Percentiles rank a stretch among this genome's conserved stretches.
phyloP scores from a whole-genome alignment of 2,888 invertebrate genomes.

The Nebria salina region DNA sequence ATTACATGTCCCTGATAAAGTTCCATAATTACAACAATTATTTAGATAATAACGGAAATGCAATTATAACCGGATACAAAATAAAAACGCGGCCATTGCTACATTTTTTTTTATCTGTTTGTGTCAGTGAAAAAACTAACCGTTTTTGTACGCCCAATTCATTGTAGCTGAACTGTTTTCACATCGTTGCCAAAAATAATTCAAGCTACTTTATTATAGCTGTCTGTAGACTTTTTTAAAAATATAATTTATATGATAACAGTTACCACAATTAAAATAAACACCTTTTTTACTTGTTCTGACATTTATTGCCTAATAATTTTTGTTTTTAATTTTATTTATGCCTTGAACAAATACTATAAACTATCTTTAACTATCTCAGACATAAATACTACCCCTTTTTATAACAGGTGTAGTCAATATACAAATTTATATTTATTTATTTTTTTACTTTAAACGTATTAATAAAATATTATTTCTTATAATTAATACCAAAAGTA shows the following conservation, averaged over 20 bases:
- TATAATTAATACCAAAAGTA: too few relatives aligned
- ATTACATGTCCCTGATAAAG: conserved; percentile 46
- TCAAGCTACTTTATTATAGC: conserved; percentile 9
- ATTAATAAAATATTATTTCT: too few relatives aligned
- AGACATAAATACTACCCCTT: background rate
- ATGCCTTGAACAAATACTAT: background rate
- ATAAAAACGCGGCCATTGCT: conserved; percentile 41
- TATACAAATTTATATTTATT: background rate
- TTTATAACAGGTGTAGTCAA: background rate
- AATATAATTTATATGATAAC: conserved; percentile 10
- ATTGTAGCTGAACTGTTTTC: conserved; percentile 26
- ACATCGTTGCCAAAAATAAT: conserved; percentile 39
- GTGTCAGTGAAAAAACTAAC: conserved; percentile 17
- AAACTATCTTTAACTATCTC: background rate
- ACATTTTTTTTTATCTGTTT: conserved; percentile 24
- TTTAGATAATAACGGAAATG: conserved; percentile 46
- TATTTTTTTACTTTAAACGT: background rate
- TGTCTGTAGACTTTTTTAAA: background rate
- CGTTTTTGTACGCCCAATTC: conserved; percentile 29
- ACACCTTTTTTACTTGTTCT: background rate
- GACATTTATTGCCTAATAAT: background rate
- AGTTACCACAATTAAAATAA: background rate
- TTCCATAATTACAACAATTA: conserved; percentile 44
- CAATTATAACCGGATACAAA: conserved; percentile 44
- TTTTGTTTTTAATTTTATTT: background rate